Conservation (phyloP, 2,113 vertebrate genomes). For the Theristicus caerulescens region DNA sequence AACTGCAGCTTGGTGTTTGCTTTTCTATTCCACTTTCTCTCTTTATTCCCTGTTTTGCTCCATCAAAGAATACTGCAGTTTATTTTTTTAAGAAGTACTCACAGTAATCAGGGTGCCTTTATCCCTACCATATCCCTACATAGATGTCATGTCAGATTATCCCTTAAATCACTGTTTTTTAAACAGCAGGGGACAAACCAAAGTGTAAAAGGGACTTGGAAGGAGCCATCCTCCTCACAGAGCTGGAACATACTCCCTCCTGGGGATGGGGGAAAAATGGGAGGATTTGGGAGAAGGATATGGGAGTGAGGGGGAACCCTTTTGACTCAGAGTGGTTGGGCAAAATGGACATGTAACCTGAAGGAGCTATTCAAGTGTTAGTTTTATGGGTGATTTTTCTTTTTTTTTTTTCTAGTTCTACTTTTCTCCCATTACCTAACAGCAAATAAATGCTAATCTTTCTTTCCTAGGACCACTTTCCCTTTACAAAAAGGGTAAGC, state of each 20-base stretch:
- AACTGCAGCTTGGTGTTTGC: neutral
- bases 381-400: neutral
- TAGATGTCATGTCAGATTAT: neutral
- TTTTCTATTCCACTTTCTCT: neutral
- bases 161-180: neutral
- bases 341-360: neutral
- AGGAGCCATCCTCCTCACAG: neutral
- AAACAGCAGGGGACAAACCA: neutral
- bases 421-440: neutral
- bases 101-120: neutral
- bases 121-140: neutral
- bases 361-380: neutral
- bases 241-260: neutral
- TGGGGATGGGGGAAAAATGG: neutral
- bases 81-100: neutral
- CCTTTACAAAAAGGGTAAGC: neutral
- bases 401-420: neutral
- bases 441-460: neutral
- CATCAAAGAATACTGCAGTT: neutral
- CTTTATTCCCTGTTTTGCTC: neutral
- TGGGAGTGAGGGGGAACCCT: neutral
- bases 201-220: neutral
- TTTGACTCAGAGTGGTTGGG: neutral
- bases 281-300: neutral
- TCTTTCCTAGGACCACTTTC: neutral